Conservation (phyloP, 1,140 invertebrate genomes). For the Zaprionus lachaisei region DNA sequence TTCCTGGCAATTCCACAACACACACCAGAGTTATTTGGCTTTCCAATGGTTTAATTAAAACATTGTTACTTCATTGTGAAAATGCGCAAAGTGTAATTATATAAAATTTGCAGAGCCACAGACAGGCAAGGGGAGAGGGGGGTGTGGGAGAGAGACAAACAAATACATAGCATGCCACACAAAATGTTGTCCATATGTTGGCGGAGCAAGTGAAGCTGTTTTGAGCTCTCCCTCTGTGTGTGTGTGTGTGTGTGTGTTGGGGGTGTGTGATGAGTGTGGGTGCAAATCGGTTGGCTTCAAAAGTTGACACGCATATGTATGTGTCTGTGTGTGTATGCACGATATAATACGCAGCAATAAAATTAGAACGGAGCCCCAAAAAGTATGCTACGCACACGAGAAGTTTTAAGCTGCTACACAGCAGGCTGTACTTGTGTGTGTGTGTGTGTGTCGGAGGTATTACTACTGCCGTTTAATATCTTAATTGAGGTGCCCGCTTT, state of each 20-base stretch:
- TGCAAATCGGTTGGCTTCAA: constrained; percentile 68
- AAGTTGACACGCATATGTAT: constrained; percentile 73
- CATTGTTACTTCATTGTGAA: constrained; percentile 83
- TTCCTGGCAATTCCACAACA: constrained; percentile 60
- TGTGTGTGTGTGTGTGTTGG: constrained; percentile 24
- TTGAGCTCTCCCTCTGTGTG: constrained; percentile 50
- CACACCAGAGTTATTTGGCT: constrained; percentile 79
- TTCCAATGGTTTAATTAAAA: constrained; percentile 82
- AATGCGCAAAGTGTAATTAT: constrained; percentile 82
- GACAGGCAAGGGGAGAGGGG: background rate
- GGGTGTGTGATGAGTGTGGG: constrained; percentile 27
- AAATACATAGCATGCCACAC: constrained; percentile 71
- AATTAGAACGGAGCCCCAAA: constrained; percentile 62
- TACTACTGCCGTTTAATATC: constrained; percentile 64
- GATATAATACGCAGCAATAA: constrained; percentile 69
- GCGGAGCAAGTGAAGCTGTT: constrained; percentile 56
- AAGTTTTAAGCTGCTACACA: constrained; percentile 44
- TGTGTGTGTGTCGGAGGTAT: constrained; percentile 13
- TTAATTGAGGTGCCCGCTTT: constrained; percentile 77
- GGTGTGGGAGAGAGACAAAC: constrained; percentile 52
- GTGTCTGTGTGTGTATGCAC: background rate
- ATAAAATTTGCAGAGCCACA: constrained; percentile 76
- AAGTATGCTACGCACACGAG: constrained; percentile 48
- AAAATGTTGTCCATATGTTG: constrained; percentile 70
- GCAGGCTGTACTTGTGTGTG: constrained; percentile 12